Evolutionary conservation across 2,888 invertebrate species (phyloP), one percentile per base, ranked within the genome.

Genomic region (Patella depressa): DNA sequence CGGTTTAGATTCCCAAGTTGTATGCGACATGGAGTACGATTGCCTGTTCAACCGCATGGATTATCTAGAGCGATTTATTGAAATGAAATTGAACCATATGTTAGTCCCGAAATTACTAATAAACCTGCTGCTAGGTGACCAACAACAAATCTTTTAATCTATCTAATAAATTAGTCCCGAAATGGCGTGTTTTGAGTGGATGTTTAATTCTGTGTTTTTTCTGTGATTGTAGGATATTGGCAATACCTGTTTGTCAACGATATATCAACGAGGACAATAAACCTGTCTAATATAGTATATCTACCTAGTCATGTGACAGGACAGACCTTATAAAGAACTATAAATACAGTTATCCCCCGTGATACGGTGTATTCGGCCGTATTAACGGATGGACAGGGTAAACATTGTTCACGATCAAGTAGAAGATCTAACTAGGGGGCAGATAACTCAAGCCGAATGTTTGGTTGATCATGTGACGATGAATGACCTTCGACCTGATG

Each of bases 351-450:
- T 34, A 92, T 93, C 71, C 93, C 93, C 1, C 91, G 92, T 79
- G 90, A 92, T 69, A 89, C 91, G 55, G 88, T 88, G 69, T 94
- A 93, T 84, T 92, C 93, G 65, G 86, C 94, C 34, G 91, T 93
- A 77, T 91, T 93, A 79, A 94, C 94, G 11, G 93, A 93, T 88
- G 94, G 93, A 75, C 91, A 92, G 94, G 94, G 94, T 76, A 91
- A 93, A 81, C 93, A 91, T 78, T 94, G 94, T 86, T 94, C 94
- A 15, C 92, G 94, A 2, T 34, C 93, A 84, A 89, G 93, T 85
- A 88, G 91, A 81, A 91, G 92, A 92, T 71, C 88, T 92, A 65
- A 88, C 92, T 75, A 73, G 76, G 74, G 92, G 91, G 79, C 87
- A 90, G 70, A 85, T 91, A 72, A 89, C 91, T 9, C 72, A 55